Evolutionary conservation across 1,140 invertebrate genomes (phyloP).

Genomic region (Heliconius himera): DNA sequence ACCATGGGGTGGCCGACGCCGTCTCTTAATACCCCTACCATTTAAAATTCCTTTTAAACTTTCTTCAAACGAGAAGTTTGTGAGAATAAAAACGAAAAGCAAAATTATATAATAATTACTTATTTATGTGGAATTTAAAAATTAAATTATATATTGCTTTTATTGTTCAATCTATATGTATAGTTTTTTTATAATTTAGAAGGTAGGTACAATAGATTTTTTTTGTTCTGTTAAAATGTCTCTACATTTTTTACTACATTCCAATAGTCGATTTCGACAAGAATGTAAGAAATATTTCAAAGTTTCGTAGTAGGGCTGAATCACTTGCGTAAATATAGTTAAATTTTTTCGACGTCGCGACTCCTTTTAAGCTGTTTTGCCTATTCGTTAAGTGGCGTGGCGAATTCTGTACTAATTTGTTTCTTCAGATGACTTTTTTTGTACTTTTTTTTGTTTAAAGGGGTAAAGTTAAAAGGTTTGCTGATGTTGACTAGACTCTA

Average conservation of each 20-base stretch:
- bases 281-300: neutral
- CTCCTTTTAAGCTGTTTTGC: slow-evolving; percentile 64
- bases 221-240: too few species aligned
- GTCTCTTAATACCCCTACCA: slow-evolving; percentile 27
- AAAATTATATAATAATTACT: too few species aligned
- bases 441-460: slow-evolving; percentile 43
- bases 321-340: slow-evolving; percentile 47
- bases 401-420: slow-evolving; percentile 60
- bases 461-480: slow-evolving; percentile 35
- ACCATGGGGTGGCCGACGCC: slow-evolving; percentile 32
- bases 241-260: too few species aligned
- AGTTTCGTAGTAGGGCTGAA: slow-evolving; percentile 22
- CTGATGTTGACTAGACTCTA: slow-evolving; percentile 13
- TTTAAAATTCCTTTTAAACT: neutral
- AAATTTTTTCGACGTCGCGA: slow-evolving; percentile 61
- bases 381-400: slow-evolving; percentile 64
- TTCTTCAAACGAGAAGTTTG: too few species aligned
- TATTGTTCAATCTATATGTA: too few species aligned
- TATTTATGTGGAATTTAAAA: too few species aligned
- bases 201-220: too few species aligned
- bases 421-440: slow-evolving; percentile 50
- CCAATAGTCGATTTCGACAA: too few species aligned
- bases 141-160: too few species aligned
- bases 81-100: too few species aligned
- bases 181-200: too few species aligned